Base-by-base conservation (phyloP, 2,113 vertebrate genomes). In the Macquaria ambigua region DNA sequence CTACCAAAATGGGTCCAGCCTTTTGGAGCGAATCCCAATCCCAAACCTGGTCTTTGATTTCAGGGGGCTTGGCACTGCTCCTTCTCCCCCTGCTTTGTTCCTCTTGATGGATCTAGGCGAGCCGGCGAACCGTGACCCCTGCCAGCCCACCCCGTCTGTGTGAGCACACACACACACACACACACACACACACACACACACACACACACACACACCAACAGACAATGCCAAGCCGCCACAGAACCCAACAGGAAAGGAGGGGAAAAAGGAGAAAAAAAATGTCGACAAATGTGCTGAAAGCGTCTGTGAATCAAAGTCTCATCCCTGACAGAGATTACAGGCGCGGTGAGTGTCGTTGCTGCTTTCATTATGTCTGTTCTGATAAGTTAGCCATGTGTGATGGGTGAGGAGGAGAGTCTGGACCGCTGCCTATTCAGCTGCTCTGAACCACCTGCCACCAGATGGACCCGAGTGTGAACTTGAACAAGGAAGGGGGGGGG, bases 41-140 rank as follows among this genome's bases (percentile, higher is more conserved):
- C 87, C 95, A 96, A 85, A 95, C 90, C 90, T 92, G 78, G 85
- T 94, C 95, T 97, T 97, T 97, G 94, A 95, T 96, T 93, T 80
- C 8, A 1, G 93, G 93, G 80, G 83, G 64, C 81, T 89, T 92
- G 90, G 93, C 93, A 93, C 83, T 4, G 83, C 85, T 91, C 73
- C 91, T 87, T 93, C 94, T 89, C 89, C 92, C 81, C 69, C 79
- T 71, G 89, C 93, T 96, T 96, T 95, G 92, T 96, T 96, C 93
- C 92, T 95, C 90, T 91, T 94, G 85, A 92, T 95, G 90, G 94
- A 95, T 92, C 93, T 90, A 84, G 92, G 92, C 82, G 85, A 92
- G 90, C 95, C 87, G 74, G 86, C 94, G 93, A 87, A 85, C 94
- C 94, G 77, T 94, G 96, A 96, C 94, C 93, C 91, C 88, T 92